These are phyloP conservation scores for Nomada goodeniana DNA, from an alignment of 2,888 invertebrate species.

Conservation along the genomic window DNA sequence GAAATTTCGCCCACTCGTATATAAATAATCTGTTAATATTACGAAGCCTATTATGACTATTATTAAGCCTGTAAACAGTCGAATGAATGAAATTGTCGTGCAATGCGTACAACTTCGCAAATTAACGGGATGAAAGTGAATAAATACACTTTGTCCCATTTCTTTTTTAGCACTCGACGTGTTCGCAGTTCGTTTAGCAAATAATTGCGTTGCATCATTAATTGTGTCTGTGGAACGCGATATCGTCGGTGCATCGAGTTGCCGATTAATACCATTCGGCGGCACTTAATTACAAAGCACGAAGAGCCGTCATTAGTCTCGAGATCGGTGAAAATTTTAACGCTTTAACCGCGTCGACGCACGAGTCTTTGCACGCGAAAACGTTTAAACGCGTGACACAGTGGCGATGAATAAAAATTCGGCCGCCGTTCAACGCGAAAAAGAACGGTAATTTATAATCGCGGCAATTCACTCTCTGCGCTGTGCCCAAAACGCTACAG, in stretches of 20 bases:
- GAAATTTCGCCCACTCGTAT: no score
- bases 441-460: background rate
- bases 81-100: no score
- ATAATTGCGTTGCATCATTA: conserved; percentile 16
- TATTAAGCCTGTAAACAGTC: no score
- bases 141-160: background rate
- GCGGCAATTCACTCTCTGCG: background rate
- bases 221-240: background rate
- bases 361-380: background rate
- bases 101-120: no score
- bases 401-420: background rate
- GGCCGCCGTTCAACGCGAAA: background rate
- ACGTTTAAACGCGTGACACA: background rate
- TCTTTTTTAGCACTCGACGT: background rate
- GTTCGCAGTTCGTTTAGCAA: background rate
- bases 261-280: conserved; percentile 1
- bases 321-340: background rate
- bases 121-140: background rate
- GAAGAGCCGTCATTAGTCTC: background rate
- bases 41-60: no score
- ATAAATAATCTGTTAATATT: no score
- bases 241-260: background rate
- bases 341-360: background rate
- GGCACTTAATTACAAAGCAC: background rate
- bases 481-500: conserved; percentile 15